phyloP scores from a whole-genome alignment of 2,888 invertebrate species.

The Nasonovia ribisnigri region DNA sequence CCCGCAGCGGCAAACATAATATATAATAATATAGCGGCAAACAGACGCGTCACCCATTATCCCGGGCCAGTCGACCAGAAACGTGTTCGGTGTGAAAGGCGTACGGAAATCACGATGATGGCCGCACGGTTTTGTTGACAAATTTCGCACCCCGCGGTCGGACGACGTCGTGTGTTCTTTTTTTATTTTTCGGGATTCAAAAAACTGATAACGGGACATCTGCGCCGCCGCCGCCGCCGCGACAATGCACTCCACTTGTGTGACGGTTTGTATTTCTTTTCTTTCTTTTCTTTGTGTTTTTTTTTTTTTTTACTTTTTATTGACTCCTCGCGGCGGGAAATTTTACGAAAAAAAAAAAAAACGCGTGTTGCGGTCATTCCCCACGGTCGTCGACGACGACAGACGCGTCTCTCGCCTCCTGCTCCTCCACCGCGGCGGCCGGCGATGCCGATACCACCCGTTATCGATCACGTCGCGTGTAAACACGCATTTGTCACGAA shows the following conservation, averaged over 20 bases:
- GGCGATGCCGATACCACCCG: too few relatives aligned
- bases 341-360: conserved; percentile 6
- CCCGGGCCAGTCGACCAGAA: conserved; percentile 60
- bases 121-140: conserved; percentile 63
- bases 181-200: conserved; percentile 34
- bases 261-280: conserved; percentile 38
- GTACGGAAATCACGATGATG: conserved; percentile 8
- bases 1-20: too few relatives aligned
- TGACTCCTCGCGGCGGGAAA: conserved; percentile 26
- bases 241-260: conserved; percentile 53
- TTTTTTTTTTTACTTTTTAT: conserved; percentile 28
- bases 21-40: too few relatives aligned
- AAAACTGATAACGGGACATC: conserved; percentile 64
- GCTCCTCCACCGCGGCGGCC: too few relatives aligned
- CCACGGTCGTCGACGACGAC: neutral
- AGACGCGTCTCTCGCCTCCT: neutral
- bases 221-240: conserved; percentile 22
- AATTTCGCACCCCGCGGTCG: conserved; percentile 57
- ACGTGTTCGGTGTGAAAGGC: conserved; percentile 60
- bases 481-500: conserved; percentile 37
- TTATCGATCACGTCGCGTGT: conserved; percentile 53
- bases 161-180: neutral
- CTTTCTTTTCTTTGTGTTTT: neutral
- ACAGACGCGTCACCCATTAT: conserved; percentile 28
- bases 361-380: conserved; percentile 49